Percentiles rank a stretch among this genome's conserved stretches.
Evolutionary conservation across 2,797 vertebrate genomes (phyloP).

Genomic region (Danio kyathit): DNA sequence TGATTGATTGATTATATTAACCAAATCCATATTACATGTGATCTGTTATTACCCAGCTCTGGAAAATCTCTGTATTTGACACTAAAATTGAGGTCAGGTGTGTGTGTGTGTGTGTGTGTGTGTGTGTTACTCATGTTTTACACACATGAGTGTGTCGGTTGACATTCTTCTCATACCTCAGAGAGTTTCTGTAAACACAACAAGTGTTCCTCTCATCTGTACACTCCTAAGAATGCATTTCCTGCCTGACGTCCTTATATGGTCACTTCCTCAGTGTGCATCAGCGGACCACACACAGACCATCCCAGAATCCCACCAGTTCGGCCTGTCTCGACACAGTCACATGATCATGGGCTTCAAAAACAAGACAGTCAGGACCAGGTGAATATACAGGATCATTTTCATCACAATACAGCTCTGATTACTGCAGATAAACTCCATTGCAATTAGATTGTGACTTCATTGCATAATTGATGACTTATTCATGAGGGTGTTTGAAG

Average conservation of each 20-base stretch:
- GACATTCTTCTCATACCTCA: constrained; percentile 41
- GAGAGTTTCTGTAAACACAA: constrained; percentile 13
- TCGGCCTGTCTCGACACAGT: constrained; percentile 87
- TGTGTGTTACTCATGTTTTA: too few relatives aligned
- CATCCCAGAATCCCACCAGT: constrained; percentile 81
- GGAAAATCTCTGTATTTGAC: too few relatives aligned
- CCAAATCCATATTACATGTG: too few relatives aligned
- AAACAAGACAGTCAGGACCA: constrained; percentile 82
- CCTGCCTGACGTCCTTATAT: constrained; percentile 30
- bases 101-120: not conserved
- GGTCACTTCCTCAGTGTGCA: constrained; percentile 71
- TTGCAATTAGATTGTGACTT: too few relatives aligned
- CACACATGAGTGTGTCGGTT: not conserved
- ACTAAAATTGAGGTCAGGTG: too few relatives aligned
- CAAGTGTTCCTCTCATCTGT: constrained; percentile 3
- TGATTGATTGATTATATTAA: too few relatives aligned
- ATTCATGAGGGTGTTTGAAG: too few relatives aligned
- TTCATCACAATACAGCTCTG: too few relatives aligned
- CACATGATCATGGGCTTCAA: constrained; percentile 87
- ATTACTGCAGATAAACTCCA: too few relatives aligned
- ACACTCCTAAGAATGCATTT: not conserved
- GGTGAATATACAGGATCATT: constrained; percentile 73
- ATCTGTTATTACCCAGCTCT: too few relatives aligned
- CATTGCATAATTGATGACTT: too few relatives aligned
- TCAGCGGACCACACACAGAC: constrained; percentile 67